These are phyloP conservation scores for Megaleporinus macrocephalus DNA, from an alignment of 2,113 vertebrate species.

Conservation along the genomic window DNA sequence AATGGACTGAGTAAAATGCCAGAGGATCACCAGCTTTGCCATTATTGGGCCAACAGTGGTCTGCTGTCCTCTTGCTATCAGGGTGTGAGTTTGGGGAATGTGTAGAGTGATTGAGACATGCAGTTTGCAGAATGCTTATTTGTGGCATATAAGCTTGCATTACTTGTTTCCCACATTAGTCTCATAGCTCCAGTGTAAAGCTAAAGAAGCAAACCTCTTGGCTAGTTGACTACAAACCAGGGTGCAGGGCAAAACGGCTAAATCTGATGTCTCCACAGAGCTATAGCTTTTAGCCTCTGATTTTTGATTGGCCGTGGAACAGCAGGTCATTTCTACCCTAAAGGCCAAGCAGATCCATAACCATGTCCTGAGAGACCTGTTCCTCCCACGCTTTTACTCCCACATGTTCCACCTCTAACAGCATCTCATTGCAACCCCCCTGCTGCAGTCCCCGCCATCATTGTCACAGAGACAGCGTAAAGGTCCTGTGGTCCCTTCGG, in stretches of 20 bases:
- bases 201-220: not conserved
- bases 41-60: no score
- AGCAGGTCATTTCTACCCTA: constrained; percentile 20
- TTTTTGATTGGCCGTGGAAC: constrained; percentile 16
- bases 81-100: not conserved
- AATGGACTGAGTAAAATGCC: no score
- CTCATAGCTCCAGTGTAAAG: not conserved
- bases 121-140: not conserved
- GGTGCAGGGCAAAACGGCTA: not conserved
- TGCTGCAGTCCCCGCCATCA: not conserved
- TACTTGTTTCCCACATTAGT: not conserved
- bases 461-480: not conserved
- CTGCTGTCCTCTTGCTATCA: no score
- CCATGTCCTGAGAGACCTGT: not conserved
- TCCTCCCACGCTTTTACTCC: constrained; percentile 21
- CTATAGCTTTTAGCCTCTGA: not conserved
- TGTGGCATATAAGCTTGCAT: not conserved
- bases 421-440: not conserved
- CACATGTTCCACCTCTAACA: constrained; percentile 16
- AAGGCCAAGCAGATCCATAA: constrained; percentile 3
- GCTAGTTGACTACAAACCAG: no score
- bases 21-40: no score
- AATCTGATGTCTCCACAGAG: not conserved
- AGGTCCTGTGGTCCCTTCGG: not conserved
- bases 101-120: not conserved